Percentiles rank a stretch among this genome's conserved stretches.
phyloP scores from a whole-genome alignment of 2,888 invertebrate genomes.

The Halictus ligatus region DNA sequence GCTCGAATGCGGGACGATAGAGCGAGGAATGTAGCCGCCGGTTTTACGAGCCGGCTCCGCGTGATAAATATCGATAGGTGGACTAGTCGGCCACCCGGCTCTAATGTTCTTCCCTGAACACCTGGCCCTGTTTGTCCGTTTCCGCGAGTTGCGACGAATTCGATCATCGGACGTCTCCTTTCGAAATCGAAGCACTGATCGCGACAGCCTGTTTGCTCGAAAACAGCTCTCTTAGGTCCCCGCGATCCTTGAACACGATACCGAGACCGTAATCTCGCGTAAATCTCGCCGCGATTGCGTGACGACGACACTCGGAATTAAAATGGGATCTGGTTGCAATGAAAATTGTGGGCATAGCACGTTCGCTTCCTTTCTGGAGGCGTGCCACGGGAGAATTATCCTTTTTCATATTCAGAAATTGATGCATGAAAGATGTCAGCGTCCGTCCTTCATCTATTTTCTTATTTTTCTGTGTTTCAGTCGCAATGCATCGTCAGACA shows the following conservation, averaged over 20 bases:
- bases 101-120: constrained; percentile 24
- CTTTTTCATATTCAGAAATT: background rate
- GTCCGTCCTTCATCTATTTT: background rate
- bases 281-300: background rate
- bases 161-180: background rate
- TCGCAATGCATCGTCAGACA: no score
- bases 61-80: constrained; percentile 39
- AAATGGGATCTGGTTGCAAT: background rate
- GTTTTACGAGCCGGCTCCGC: constrained; percentile 36
- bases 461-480: no score
- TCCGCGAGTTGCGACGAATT: background rate
- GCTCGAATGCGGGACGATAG: background rate
- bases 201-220: background rate
- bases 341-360: background rate
- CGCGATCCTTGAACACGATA: background rate
- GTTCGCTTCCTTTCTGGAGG: background rate
- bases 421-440: background rate
- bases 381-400: background rate
- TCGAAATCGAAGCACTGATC: background rate
- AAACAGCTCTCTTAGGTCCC: background rate
- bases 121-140: background rate
- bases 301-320: background rate
- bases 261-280: background rate
- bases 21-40: constrained; percentile 26
- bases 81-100: constrained; percentile 28